These are phyloP conservation scores for Cataglyphis cursor DNA, from an alignment of 2,888 invertebrate genomes.

Conservation along the genomic window DNA sequence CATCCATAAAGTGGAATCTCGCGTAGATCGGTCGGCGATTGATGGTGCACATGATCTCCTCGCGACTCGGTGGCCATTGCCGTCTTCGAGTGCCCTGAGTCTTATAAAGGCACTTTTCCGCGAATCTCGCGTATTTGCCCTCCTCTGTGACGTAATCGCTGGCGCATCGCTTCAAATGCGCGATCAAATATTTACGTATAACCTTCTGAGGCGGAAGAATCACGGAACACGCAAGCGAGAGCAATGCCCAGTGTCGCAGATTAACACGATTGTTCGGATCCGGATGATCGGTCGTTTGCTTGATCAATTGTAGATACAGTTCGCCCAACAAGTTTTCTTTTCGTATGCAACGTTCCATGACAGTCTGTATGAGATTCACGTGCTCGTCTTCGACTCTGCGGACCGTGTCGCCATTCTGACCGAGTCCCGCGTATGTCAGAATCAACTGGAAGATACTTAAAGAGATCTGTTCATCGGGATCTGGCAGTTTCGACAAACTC, in stretches of 20 bases:
- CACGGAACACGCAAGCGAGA: constrained; percentile 93
- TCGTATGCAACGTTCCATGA: constrained; percentile 96
- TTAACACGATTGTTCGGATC: constrained; percentile 96
- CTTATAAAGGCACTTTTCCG: constrained; percentile 93
- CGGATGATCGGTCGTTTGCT: constrained; percentile 97
- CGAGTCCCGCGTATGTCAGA: constrained; percentile 95
- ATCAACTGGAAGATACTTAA: constrained; percentile 96
- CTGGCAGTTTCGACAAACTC: constrained; percentile 94
- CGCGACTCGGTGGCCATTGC: constrained; percentile 96
- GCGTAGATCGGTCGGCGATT: constrained; percentile 96
- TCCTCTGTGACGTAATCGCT: constrained; percentile 96
- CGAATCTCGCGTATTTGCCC: constrained; percentile 97
- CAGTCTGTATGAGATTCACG: constrained; percentile 94
- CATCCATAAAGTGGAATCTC: constrained; percentile 96
- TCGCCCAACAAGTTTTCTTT: constrained; percentile 96
- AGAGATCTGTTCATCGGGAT: constrained; percentile 95
- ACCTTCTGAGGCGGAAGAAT: constrained; percentile 95
- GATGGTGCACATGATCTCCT: constrained; percentile 97
- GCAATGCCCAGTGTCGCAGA: constrained; percentile 96
- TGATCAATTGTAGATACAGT: constrained; percentile 96
- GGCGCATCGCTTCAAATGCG: constrained; percentile 96
- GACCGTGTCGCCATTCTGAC: constrained; percentile 90
- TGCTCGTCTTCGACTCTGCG: constrained; percentile 94
- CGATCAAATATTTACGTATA: constrained; percentile 94
- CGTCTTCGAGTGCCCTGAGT: constrained; percentile 93